Conservation (phyloP, 2,113 vertebrate species). For the Leiothrix lutea region DNA sequence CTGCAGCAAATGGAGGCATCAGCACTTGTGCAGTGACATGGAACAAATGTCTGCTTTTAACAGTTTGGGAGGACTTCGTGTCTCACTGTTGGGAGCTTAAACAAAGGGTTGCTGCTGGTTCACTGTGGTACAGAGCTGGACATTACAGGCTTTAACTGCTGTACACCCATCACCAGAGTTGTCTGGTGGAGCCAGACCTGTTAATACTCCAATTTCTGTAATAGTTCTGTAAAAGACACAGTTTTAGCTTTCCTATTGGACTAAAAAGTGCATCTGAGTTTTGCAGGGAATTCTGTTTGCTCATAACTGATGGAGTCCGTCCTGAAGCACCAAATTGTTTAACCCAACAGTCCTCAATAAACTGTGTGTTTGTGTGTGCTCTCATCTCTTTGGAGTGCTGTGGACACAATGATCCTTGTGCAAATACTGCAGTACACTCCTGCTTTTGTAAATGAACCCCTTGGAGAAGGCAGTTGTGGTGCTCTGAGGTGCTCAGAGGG, state of each 20-base stretch:
- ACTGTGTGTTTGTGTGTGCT: neutral
- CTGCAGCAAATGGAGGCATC: neutral
- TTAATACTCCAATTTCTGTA: neutral
- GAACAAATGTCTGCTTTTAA: neutral
- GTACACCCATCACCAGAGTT: fast-evolving
- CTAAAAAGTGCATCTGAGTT: neutral
- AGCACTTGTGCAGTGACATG: neutral
- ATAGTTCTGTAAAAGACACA: neutral
- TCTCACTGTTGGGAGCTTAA: neutral
- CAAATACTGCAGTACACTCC: neutral
- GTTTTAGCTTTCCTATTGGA: neutral
- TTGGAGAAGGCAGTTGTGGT: neutral
- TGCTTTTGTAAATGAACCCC: neutral
- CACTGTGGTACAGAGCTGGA: neutral
- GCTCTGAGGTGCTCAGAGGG: neutral
- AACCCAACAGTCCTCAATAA: neutral
- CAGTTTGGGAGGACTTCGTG: neutral
- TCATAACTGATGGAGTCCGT: neutral
- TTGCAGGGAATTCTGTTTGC: neutral
- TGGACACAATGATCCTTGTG: neutral
- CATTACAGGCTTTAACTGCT: neutral
- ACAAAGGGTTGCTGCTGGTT: neutral
- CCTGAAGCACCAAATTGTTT: neutral
- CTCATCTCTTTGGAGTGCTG: neutral
- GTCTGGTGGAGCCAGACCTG: neutral